Evolutionary conservation across 2,113 vertebrate genomes (phyloP), one percentile per base, ranked within the genome.

Genomic region (Oreotragus oreotragus): DNA sequence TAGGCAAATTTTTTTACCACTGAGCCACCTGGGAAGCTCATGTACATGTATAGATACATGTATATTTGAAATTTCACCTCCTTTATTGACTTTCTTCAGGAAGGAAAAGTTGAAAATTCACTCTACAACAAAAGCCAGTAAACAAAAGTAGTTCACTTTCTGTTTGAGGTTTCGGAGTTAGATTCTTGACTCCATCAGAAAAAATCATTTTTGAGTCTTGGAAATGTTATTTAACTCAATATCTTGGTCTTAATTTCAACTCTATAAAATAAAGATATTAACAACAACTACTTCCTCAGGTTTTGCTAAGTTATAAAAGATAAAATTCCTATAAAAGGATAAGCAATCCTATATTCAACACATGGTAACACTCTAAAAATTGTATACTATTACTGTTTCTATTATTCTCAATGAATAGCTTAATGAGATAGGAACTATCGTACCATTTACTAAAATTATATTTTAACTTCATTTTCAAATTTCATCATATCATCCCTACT

Each of bases 401-500:
- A n/a, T n/a, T n/a, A n/a, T n/a, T 93, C 30, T 86, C 62, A 90
- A 77, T 51, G 51, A 83, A 96, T 91, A 73, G 13, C 9, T 92
- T 95, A 95, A 92, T 90, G 43, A 64, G 21, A 66, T 57, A 92
- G 12, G 5, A 85, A 91, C 30, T 62, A 92, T 47, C 51, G 70
- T 79, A 28, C 17, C 28, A 60, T 96, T 90, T 94, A 92, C 39
- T 91, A 93, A 97, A 91, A 45, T 85, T 10, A 85, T 66, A 95
- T 90, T 62, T 92, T 91, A 94, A 92, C 47, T 94, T 70, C 9
- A 58, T 91, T 96, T 97, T 92, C 81, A 88, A 94, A 77, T 79
- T 84, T 93, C 39, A n/a, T n/a, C n/a, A 60, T 81, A 10, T 79
- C 47, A 92, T 62, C 53, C 10, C 51, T 77, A 92, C 10, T 70